Percentiles rank a stretch among this genome's conserved stretches.
These are phyloP conservation scores for Heterodera schachtii DNA, from an alignment of 1,140 invertebrate species.

Conservation along the genomic window DNA sequence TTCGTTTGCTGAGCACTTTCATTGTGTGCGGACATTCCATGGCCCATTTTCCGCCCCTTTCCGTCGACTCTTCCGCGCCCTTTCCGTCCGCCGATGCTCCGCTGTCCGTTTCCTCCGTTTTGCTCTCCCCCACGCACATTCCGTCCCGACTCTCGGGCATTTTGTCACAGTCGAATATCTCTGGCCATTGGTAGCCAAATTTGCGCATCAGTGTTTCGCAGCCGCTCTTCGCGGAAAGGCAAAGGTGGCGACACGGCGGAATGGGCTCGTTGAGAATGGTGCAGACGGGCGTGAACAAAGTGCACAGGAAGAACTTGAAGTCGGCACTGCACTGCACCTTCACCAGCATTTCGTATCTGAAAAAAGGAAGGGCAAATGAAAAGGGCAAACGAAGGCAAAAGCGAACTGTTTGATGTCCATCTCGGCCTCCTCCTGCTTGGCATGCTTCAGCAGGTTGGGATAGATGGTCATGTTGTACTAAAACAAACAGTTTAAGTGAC, in stretches of 20 bases:
- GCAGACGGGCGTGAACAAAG: constrained; percentile 91
- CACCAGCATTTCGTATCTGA: constrained; percentile 82
- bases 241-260: constrained; percentile 85
- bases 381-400: not conserved
- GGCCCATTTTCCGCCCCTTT: constrained; percentile 8
- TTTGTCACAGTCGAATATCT: constrained; percentile 84
- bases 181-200: constrained; percentile 92
- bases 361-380: too few relatives aligned
- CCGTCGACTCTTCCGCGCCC: constrained; percentile 20
- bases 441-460: constrained; percentile 89
- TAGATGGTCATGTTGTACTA: constrained; percentile 93
- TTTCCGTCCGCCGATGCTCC: not conserved
- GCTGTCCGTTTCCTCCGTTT: not conserved
- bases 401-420: constrained; percentile 80
- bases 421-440: constrained; percentile 90
- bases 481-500: not conserved
- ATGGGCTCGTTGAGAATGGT: constrained; percentile 85
- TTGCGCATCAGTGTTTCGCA: constrained; percentile 88
- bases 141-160: constrained; percentile 75
- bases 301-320: constrained; percentile 83
- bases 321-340: constrained; percentile 92
- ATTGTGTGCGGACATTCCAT: constrained; percentile 56
- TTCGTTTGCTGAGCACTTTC: constrained; percentile 46
- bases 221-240: constrained; percentile 80
- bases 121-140: constrained; percentile 80